A percentile compares a stretch with the other conserved stretches of the same genome.
These are phyloP conservation scores for Drosophila fulvimacula DNA, from an alignment of 2,888 invertebrate genomes.

Conservation along the genomic window DNA sequence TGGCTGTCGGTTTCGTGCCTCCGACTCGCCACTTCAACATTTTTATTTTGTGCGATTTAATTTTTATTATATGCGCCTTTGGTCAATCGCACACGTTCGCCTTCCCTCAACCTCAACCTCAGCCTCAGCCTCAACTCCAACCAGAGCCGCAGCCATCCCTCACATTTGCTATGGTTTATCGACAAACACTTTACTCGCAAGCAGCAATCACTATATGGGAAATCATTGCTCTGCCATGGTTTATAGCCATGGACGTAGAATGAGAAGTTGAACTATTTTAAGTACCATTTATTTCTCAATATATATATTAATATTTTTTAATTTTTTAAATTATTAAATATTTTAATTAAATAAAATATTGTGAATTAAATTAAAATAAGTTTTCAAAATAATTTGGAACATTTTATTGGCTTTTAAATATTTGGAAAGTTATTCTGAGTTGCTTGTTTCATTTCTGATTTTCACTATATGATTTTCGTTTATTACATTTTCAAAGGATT, in stretches of 20 bases:
- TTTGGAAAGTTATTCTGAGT: no score
- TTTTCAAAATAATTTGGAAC: no score
- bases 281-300: background rate
- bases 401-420: no score
- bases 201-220: slow-evolving; percentile 44
- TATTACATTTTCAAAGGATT: background rate
- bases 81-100: slow-evolving; percentile 73
- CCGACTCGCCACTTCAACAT: slow-evolving; percentile 57
- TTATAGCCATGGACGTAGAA: slow-evolving; percentile 32
- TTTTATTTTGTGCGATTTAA: slow-evolving; percentile 78
- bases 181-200: slow-evolving; percentile 68
- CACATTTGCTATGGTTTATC: slow-evolving; percentile 73
- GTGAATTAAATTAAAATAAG: no score
- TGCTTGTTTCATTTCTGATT: no score
- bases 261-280: background rate
- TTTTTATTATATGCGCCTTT: slow-evolving; percentile 76
- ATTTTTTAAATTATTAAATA: no score
- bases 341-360: no score
- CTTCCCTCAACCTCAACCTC: slow-evolving; percentile 28
- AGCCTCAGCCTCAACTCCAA: slow-evolving; percentile 1
- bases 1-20: slow-evolving; percentile 47
- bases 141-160: slow-evolving; percentile 31
- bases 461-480: no score
- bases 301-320: no score
- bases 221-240: slow-evolving; percentile 24